Evolutionary conservation across 2,888 invertebrate genomes (phyloP).

Genomic region (Xylota segnis): DNA sequence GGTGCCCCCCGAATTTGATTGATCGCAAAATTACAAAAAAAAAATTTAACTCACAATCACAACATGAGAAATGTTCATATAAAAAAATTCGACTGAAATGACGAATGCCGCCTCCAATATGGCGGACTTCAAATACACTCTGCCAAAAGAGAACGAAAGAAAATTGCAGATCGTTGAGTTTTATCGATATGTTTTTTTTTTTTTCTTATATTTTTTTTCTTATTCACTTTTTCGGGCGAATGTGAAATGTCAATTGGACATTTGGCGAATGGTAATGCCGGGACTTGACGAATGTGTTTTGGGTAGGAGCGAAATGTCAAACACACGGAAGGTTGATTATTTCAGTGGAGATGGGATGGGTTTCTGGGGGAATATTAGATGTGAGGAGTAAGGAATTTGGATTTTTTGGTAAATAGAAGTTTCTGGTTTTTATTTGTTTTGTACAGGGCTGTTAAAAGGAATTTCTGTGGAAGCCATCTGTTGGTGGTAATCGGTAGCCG

Average conservation of each 20-base stretch:
- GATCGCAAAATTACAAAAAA: slow-evolving; percentile 66
- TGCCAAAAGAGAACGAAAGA: slow-evolving; percentile 73
- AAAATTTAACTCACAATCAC: slow-evolving; percentile 77
- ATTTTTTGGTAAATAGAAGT: background rate
- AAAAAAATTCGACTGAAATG: slow-evolving; percentile 78
- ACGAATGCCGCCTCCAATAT: slow-evolving; percentile 80
- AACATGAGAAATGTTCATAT: slow-evolving; percentile 77
- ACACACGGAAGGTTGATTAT: background rate
- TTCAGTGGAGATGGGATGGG: background rate
- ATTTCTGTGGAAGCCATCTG: slow-evolving; percentile 6
- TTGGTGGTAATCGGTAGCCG: background rate
- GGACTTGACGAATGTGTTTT: background rate
- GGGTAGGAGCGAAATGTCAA: slow-evolving; percentile 17
- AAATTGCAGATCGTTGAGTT: slow-evolving; percentile 73
- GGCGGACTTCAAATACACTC: slow-evolving; percentile 78
- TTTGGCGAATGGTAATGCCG: slow-evolving; percentile 38
- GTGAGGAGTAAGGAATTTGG: background rate
- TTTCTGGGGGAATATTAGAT: background rate
- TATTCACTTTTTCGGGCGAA: slow-evolving; percentile 14
- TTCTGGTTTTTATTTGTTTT: background rate
- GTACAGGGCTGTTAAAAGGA: background rate
- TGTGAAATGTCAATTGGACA: slow-evolving; percentile 52
- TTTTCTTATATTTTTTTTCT: slow-evolving; percentile 16
- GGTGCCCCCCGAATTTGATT: slow-evolving; percentile 78
- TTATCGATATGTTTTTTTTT: slow-evolving; percentile 55